Base-by-base conservation (phyloP, 30 jellyfish, hydroid and myxozoan genomes). In the Rhopilema esculentum region DNA sequence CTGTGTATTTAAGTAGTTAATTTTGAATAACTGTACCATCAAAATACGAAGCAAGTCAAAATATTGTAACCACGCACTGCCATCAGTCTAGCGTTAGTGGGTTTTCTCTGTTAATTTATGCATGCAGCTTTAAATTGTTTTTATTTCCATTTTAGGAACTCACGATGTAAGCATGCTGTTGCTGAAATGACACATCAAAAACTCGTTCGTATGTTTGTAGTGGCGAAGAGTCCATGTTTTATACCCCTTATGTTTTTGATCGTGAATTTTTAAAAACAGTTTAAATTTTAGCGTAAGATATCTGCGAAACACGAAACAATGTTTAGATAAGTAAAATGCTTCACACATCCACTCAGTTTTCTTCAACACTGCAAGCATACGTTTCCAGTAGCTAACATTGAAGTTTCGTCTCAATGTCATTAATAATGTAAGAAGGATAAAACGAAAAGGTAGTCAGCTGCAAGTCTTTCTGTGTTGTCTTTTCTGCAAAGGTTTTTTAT, bases 91-190 rank as follows among this genome's bases (percentile, higher is more conserved):
- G n/a, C n/a, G n/a, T n/a, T n/a, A n/a, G n/a, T n/a, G n/a, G n/a
- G n/a, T n/a, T n/a, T n/a, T n/a, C n/a, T n/a, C n/a, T n/a, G n/a
- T n/a, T n/a, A n/a, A n/a, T n/a, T n/a, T n/a, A 40, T 40, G 57
- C 6, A 40, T 40, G 12, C 57, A 40, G 15, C 15, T n/a, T 1
- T 79, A 61, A 27, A 4, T 61, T 25, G 22, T 27, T 17, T 57
- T 68, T 30, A 17, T 27, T 31, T 84, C 50, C 53, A 22, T 84
- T 66, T 29, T 80, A 84, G 93, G 93, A 84, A 63, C 84, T 84
- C 81, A 84, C 93, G 62, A 84, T 84, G 93, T 84, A 74, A 64
- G 51, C 40, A 61, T 61, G 93, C 57, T 52, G 63, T 28, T 72
- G 49, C 16, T 6, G 27, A 31, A 19, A 28, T 17, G 4, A 25